Evolutionary conservation across 1,140 invertebrate species (phyloP).

Genomic region (Drosophila leontia): DNA sequence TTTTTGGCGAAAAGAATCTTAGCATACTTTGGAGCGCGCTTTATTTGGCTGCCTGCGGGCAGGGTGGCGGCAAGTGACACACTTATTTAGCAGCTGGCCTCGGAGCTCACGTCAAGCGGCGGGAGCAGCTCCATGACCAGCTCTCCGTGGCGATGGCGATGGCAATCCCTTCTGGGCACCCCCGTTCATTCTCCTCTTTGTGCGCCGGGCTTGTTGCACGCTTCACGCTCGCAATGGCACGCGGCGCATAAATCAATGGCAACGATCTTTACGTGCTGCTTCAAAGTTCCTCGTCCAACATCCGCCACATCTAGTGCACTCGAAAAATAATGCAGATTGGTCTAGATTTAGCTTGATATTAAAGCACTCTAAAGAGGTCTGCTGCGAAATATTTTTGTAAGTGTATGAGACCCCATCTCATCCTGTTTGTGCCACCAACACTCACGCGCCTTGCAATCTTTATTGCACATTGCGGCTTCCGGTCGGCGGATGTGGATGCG

Average conservation of each 20-base stretch:
- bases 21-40: constrained; percentile 69
- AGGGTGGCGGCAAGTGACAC: constrained; percentile 51
- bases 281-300: constrained; percentile 47
- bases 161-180: constrained; percentile 6
- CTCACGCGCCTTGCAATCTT: constrained; percentile 68
- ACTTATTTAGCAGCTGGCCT: constrained; percentile 73
- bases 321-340: background rate
- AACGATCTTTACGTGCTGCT: constrained; percentile 80
- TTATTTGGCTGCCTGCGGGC: constrained; percentile 52
- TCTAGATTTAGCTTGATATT: too few species aligned
- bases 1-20: constrained; percentile 24
- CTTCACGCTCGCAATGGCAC: constrained; percentile 70
- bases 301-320: constrained; percentile 25
- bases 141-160: constrained; percentile 6
- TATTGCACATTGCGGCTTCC: constrained; percentile 78
- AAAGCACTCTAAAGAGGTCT: too few species aligned
- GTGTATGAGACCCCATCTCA: constrained; percentile 6
- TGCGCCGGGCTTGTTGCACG: constrained; percentile 71
- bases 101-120: constrained; percentile 38
- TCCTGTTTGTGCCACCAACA: constrained; percentile 15
- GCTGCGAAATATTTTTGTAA: constrained; percentile 1
- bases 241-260: constrained; percentile 80
- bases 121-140: constrained; percentile 19
- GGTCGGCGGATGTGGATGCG: constrained; percentile 36
- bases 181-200: constrained; percentile 28